Conservation (phyloP, 2,797 vertebrate species). For the Arnoldichthys spilopterus region DNA sequence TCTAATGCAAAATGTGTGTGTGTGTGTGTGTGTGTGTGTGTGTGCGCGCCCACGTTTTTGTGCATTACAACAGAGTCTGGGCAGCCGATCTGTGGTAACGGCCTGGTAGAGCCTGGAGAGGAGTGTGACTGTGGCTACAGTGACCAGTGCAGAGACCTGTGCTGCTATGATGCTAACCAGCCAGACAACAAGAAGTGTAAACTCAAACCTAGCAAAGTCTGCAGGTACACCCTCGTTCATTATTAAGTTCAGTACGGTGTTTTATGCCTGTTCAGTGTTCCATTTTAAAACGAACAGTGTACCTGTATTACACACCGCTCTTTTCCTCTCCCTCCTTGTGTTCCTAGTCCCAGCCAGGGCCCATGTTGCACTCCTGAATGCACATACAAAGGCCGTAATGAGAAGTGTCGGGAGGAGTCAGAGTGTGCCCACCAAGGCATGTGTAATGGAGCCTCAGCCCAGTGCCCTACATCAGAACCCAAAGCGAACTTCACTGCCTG, state of each 20-base stretch:
- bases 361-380: constrained; percentile 90
- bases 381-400: constrained; percentile 79
- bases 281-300: no score
- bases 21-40: constrained; percentile 20
- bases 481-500: constrained; percentile 95
- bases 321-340: neutral
- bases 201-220: constrained; percentile 85
- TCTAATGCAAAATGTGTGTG: neutral
- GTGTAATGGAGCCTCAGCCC: constrained; percentile 86
- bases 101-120: constrained; percentile 95
- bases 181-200: constrained; percentile 92
- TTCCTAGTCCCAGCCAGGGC: constrained; percentile 91
- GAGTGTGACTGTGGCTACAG: constrained; percentile 97
- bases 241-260: neutral
- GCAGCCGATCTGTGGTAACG: constrained; percentile 97
- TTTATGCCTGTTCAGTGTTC: neutral
- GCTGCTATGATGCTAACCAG: constrained; percentile 94
- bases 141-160: constrained; percentile 94
- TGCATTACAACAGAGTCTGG: constrained; percentile 85
- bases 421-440: constrained; percentile 94
- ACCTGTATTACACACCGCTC: neutral
- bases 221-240: constrained; percentile 82
- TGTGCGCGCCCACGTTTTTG: neutral
- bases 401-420: constrained; percentile 95
- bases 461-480: constrained; percentile 91